phyloP scores from a whole-genome alignment of 2,888 invertebrate genomes.

The Podabrus alpinus region DNA sequence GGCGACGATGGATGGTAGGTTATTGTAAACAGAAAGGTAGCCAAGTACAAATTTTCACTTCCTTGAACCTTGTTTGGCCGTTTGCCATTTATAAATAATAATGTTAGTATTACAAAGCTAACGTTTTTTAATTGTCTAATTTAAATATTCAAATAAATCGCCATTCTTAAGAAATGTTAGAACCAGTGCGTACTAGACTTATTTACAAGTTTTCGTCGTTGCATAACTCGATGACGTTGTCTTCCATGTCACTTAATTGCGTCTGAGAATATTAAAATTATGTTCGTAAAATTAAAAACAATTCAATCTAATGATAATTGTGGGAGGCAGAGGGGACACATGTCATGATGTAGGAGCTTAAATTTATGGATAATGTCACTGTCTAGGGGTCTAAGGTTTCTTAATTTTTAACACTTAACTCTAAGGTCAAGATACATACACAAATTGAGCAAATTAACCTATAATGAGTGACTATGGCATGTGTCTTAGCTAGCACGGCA shows the following conservation, averaged over 20 bases:
- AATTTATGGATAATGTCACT: neutral
- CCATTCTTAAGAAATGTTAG: constrained; percentile 13
- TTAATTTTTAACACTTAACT: constrained; percentile 30
- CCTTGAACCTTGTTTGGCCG: constrained; percentile 10
- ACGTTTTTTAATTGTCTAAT: constrained; percentile 17
- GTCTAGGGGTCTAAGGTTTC: neutral
- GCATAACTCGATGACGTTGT: constrained; percentile 14
- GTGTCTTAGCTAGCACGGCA: constrained; percentile 37
- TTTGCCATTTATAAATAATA: constrained; percentile 7
- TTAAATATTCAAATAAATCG: constrained; percentile 20
- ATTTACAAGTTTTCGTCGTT: constrained; percentile 18
- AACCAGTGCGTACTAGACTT: constrained; percentile 23
- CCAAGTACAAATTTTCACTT: constrained; percentile 9
- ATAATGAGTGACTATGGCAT: constrained; percentile 36
- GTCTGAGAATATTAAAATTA: constrained; percentile 9
- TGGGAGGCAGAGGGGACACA: neutral
- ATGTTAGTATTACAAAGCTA: neutral
- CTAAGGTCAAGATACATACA: constrained; percentile 31
- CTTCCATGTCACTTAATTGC: constrained; percentile 3
- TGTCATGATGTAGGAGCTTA: neutral
- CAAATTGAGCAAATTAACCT: constrained; percentile 36
- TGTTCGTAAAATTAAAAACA: constrained; percentile 10
- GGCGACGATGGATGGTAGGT: neutral
- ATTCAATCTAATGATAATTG: constrained; percentile 4
- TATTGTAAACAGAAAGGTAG: neutral